Conservation (phyloP, 2,113 vertebrate species). For the Aspiorhynchus laticeps region DNA sequence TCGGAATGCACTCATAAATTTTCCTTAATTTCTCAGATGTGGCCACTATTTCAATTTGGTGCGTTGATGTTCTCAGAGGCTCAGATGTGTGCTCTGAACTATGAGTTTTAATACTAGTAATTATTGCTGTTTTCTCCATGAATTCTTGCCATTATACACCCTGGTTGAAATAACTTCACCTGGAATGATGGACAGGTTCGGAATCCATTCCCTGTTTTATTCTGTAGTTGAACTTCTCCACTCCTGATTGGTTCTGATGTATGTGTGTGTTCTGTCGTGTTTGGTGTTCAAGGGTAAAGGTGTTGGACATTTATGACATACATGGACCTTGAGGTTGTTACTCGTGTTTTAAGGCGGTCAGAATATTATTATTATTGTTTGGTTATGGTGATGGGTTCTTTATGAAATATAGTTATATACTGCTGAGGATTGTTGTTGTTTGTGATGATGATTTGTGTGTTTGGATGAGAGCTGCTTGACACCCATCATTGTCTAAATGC, state of each 20-base stretch:
- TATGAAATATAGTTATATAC: conserved; percentile 36
- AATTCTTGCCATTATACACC: too few species aligned
- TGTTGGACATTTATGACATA: conserved; percentile 49
- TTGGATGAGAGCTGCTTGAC: conserved; percentile 62
- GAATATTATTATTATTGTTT: conserved; percentile 39
- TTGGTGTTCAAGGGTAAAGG: conserved; percentile 56
- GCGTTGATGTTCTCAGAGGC: conserved; percentile 54
- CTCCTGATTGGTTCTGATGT: conserved; percentile 25
- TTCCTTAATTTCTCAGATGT: neutral
- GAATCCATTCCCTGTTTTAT: neutral
- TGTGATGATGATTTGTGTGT: conserved; percentile 63
- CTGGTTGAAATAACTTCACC: neutral
- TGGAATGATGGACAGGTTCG: neutral
- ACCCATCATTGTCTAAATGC: conserved; percentile 66
- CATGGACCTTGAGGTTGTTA: conserved; percentile 27
- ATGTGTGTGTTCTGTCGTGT: conserved; percentile 55
- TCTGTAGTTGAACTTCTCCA: conserved; percentile 1
- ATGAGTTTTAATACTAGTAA: neutral
- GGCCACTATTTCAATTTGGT: conserved; percentile 29
- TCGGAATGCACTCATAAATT: conserved; percentile 25
- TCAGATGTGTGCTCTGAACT: conserved; percentile 47
- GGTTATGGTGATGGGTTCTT: conserved; percentile 55
- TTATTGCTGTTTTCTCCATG: neutral
- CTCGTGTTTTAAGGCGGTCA: conserved; percentile 48
- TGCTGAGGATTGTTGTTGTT: conserved; percentile 62